These are phyloP conservation scores for Apodemus agrarius DNA, from an alignment of 2,797 vertebrate genomes.

Conservation along the genomic window DNA sequence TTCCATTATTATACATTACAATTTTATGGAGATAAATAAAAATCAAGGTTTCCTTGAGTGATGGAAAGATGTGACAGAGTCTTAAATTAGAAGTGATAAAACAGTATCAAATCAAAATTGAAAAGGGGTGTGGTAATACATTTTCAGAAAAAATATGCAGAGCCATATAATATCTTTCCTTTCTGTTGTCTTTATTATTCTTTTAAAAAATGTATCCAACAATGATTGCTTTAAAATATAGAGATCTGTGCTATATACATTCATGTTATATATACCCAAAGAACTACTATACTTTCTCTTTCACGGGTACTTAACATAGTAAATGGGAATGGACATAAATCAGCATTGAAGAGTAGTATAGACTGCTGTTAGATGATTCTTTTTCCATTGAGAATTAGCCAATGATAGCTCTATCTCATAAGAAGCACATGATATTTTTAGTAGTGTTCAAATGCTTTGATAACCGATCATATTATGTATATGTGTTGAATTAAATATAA, in stretches of 20 bases:
- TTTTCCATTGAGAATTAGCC: neutral
- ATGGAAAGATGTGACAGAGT: neutral
- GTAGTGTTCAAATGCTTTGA: neutral
- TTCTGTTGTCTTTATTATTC: neutral
- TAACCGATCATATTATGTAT: neutral
- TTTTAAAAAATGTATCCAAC: conserved; percentile 43
- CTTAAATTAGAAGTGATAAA: conserved; percentile 32
- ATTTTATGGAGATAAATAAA: conserved; percentile 62
- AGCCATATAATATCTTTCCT: conserved; percentile 30
- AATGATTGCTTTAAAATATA: conserved; percentile 66
- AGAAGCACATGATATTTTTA: neutral
- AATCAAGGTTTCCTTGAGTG: conserved; percentile 40
- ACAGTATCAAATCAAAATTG: neutral
- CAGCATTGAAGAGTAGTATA: neutral
- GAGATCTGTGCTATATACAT: conserved; percentile 12
- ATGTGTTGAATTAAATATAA: neutral
- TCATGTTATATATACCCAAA: conserved; percentile 4
- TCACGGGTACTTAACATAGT: conserved; percentile 40
- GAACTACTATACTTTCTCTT: neutral
- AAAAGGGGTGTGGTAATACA: neutral
- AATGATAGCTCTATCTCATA: conserved; percentile 1
- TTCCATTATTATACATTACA: conserved; percentile 61
- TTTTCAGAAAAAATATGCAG: neutral
- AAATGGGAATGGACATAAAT: conserved; percentile 47
- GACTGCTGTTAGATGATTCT: conserved; percentile 34